phyloP scores from a whole-genome alignment of 1,140 invertebrate species.

The Cherax quadricarinatus region DNA sequence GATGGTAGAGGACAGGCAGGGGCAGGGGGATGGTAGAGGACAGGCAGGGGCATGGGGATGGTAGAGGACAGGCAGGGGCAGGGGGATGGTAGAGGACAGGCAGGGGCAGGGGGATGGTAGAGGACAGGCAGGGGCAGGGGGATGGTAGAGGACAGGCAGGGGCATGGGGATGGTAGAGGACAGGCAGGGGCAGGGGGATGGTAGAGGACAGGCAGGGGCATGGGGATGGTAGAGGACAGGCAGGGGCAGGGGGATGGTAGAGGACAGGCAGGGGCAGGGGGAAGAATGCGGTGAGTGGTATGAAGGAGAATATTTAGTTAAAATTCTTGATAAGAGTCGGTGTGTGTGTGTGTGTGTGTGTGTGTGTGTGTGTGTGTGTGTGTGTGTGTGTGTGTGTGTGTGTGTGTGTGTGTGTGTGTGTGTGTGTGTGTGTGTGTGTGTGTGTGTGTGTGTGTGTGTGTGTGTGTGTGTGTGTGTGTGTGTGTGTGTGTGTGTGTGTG shows the following conservation, averaged over 20 bases:
- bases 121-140: neutral
- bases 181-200: neutral
- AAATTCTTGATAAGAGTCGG: too few relatives aligned
- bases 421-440: neutral
- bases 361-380: neutral
- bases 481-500: slow-evolving; percentile 5
- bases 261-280: neutral
- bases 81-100: neutral
- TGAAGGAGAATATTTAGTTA: neutral
- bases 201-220: neutral
- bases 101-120: neutral
- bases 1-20: neutral
- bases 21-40: too few relatives aligned
- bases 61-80: neutral
- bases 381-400: neutral
- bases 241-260: slow-evolving; percentile 14
- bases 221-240: slow-evolving; percentile 6
- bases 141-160: neutral
- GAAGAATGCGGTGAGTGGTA: neutral
- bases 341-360: too few relatives aligned
- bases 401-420: neutral
- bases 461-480: slow-evolving; percentile 31
- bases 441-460: slow-evolving; percentile 25
- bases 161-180: neutral
- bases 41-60: neutral